A percentile compares a stretch with the other conserved stretches of the same genome.
phyloP scores from a whole-genome alignment of 2,113 vertebrate species.

The Phyllostomus discolor region DNA sequence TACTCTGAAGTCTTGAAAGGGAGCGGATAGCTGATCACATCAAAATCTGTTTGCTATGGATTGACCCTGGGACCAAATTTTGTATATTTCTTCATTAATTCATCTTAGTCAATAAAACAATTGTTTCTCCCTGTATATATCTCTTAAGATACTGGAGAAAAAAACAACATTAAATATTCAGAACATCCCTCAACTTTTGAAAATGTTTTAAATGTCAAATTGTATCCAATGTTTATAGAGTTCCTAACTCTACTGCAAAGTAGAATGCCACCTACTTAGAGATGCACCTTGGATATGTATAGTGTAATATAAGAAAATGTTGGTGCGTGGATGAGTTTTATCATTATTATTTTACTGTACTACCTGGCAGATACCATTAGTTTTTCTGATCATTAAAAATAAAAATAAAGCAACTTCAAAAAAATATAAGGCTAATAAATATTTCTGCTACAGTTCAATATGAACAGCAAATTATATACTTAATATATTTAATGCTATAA shows the following conservation, averaged over 20 bases:
- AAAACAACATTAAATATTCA: neutral
- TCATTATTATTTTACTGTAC: neutral
- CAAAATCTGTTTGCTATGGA: neutral
- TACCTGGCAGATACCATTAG: neutral
- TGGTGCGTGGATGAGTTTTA: neutral
- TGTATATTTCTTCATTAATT: neutral
- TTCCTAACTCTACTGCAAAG: neutral
- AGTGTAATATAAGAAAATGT: neutral
- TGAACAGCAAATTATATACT: neutral
- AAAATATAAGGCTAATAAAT: neutral
- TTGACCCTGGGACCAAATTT: neutral
- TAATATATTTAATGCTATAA: neutral
- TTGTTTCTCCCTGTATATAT: neutral
- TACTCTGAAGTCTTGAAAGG: neutral
- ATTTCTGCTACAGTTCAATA: neutral
- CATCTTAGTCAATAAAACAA: neutral
- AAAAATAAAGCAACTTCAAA: neutral
- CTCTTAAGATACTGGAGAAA: neutral
- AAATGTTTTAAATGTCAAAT: constrained; percentile 12
- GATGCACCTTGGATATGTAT: neutral
- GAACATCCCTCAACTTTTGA: neutral
- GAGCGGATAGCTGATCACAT: neutral
- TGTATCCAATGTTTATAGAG: neutral
- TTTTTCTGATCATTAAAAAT: constrained; percentile 4
- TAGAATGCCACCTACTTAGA: neutral